Evolutionary conservation across 2,888 invertebrate genomes (phyloP).

Genomic region (Bedellia somnulentella): DNA sequence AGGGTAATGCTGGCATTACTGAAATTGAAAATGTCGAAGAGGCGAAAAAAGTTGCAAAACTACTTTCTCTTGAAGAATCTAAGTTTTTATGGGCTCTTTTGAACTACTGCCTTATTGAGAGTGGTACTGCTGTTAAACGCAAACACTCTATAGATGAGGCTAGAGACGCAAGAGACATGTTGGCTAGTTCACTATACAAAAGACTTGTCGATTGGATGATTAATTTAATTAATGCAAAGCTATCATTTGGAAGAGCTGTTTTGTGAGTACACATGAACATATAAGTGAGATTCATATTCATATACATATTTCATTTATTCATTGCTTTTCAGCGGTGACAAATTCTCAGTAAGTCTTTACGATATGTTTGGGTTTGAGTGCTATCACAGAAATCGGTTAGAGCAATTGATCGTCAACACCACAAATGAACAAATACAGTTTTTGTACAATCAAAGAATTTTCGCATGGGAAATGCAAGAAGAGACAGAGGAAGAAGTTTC

Average conservation of each 20-base stretch:
- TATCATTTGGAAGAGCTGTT: constrained; percentile 81
- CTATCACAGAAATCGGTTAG: constrained; percentile 80
- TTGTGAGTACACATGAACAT: constrained; percentile 69
- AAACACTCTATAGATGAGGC: constrained; percentile 80
- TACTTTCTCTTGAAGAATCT: constrained; percentile 76
- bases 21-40: constrained; percentile 74
- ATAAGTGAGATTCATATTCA: constrained; percentile 2
- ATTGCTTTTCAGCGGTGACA: constrained; percentile 72
- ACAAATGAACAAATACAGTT: constrained; percentile 93
- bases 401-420: constrained; percentile 87
- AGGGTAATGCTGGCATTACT: constrained; percentile 65
- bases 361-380: constrained; percentile 95
- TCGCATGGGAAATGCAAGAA: constrained; percentile 85
- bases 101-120: constrained; percentile 81
- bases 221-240: constrained; percentile 80
- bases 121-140: constrained; percentile 68
- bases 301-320: too few relatives aligned
- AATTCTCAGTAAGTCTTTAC: constrained; percentile 76
- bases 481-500: constrained; percentile 81
- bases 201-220: constrained; percentile 89
- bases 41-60: constrained; percentile 70
- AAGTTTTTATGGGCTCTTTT: constrained; percentile 85
- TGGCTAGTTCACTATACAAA: constrained; percentile 82
- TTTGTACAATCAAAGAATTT: constrained; percentile 88
- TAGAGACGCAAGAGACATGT: constrained; percentile 78